phyloP scores from a whole-genome alignment of 30 jellyfish, hydroid and myxozoan species.

The Mastigias papua region DNA sequence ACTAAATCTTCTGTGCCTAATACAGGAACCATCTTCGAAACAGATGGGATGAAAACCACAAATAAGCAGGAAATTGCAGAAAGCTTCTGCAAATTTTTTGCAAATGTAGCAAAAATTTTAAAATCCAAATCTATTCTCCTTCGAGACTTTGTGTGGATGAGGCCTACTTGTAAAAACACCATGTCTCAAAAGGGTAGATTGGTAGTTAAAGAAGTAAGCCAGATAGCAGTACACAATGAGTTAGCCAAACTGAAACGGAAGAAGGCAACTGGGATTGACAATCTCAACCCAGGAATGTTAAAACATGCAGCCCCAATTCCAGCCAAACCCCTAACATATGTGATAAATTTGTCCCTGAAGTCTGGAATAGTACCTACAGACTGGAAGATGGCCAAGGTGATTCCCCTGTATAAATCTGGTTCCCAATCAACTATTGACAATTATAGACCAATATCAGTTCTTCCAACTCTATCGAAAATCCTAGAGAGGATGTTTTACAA shows the following conservation, averaged over 20 bases:
- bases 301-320: slow-evolving; percentile 40
- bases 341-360: slow-evolving; percentile 30
- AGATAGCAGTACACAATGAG: slow-evolving; percentile 35
- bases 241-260: slow-evolving; percentile 26
- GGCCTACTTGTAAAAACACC: slow-evolving; percentile 1
- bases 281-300: slow-evolving; percentile 43
- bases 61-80: slow-evolving; percentile 45
- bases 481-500: slow-evolving; percentile 38
- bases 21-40: slow-evolving; percentile 31
- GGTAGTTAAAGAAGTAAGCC: slow-evolving; percentile 10
- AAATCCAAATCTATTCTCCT: slow-evolving; percentile 24
- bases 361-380: slow-evolving; percentile 49
- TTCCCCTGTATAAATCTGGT: slow-evolving; percentile 50
- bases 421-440: slow-evolving; percentile 14
- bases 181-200: slow-evolving; percentile 5
- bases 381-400: slow-evolving; percentile 62
- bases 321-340: slow-evolving; percentile 41
- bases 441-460: slow-evolving; percentile 64
- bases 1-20: slow-evolving; percentile 4
- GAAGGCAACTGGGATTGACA: slow-evolving; percentile 52
- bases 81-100: slow-evolving; percentile 38
- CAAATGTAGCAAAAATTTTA: slow-evolving; percentile 35
- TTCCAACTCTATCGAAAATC: slow-evolving; percentile 55
- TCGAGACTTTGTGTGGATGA: slow-evolving; percentile 32
- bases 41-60: slow-evolving; percentile 31